Evolutionary conservation across 1,140 invertebrate species (phyloP).

Genomic region (Lepidurus apus): DNA sequence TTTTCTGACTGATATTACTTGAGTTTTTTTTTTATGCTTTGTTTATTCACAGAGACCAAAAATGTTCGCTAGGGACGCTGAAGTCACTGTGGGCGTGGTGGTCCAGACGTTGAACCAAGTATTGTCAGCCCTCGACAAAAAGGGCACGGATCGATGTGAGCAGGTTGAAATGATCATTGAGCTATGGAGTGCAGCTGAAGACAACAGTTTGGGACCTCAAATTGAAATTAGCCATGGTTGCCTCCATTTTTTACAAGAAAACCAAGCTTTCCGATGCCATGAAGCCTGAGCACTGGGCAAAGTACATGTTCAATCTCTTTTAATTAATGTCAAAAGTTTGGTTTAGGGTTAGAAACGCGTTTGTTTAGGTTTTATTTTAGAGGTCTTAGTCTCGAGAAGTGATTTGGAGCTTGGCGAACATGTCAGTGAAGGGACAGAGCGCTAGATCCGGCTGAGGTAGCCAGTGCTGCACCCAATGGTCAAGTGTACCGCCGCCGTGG

Average conservation of each 20-base stretch:
- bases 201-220: conserved; percentile 87
- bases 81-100: conserved; percentile 87
- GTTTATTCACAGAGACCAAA: too few species aligned
- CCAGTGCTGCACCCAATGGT: conserved; percentile 6
- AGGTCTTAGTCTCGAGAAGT: conserved; percentile 37
- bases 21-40: too few species aligned
- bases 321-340: not conserved
- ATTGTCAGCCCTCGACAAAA: conserved; percentile 88
- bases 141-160: conserved; percentile 75
- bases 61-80: conserved; percentile 98
- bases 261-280: conserved; percentile 95
- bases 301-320: conserved; percentile 48
- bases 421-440: conserved; percentile 56
- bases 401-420: conserved; percentile 52
- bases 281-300: conserved; percentile 93
- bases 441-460: conserved; percentile 42
- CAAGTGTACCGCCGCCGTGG: conserved; percentile 63
- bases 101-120: conserved; percentile 91
- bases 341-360: not conserved
- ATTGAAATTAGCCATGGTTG: conserved; percentile 88
- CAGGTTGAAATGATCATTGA: conserved; percentile 92
- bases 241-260: conserved; percentile 97
- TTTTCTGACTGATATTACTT: too few species aligned
- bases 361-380: conserved; percentile 45
- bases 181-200: conserved; percentile 72